phyloP scores from a whole-genome alignment of 2,797 vertebrate genomes.

The Vespertilio murinus region DNA sequence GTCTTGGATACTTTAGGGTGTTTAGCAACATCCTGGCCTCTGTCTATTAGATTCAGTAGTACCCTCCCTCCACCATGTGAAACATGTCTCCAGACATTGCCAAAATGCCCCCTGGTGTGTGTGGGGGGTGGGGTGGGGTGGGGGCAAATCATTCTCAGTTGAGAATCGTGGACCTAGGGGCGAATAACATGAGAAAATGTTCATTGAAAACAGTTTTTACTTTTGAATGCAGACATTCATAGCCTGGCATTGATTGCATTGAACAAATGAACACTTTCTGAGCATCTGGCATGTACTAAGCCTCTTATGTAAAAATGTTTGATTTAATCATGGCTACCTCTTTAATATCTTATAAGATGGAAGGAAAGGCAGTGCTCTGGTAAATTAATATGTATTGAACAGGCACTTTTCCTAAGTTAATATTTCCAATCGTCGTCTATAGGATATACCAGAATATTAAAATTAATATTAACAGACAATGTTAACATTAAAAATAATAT shows the following conservation, averaged over 20 bases:
- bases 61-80: not conserved
- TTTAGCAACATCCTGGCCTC: not conserved
- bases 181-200: conserved; percentile 30
- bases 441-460: conserved; percentile 17
- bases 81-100: not conserved
- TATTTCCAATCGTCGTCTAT: not conserved
- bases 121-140: too few relatives aligned
- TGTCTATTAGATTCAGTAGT: not conserved
- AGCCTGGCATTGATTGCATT: conserved; percentile 17
- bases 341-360: not conserved
- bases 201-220: not conserved
- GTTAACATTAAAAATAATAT: not conserved
- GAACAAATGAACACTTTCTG: conserved; percentile 44
- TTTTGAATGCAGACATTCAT: not conserved
- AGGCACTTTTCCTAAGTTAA: not conserved
- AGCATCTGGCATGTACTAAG: not conserved
- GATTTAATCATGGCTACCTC: not conserved
- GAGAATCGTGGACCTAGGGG: not conserved
- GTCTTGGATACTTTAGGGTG: not conserved
- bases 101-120: not conserved
- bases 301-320: conserved; percentile 36
- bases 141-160: not conserved
- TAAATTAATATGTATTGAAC: not conserved
- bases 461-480: conserved; percentile 67
- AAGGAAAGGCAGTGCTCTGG: conserved; percentile 36